A percentile compares a stretch with the other conserved stretches of the same genome.
phyloP scores from a whole-genome alignment of 2,797 vertebrate genomes.

The Microctenopoma steveboyesi region DNA sequence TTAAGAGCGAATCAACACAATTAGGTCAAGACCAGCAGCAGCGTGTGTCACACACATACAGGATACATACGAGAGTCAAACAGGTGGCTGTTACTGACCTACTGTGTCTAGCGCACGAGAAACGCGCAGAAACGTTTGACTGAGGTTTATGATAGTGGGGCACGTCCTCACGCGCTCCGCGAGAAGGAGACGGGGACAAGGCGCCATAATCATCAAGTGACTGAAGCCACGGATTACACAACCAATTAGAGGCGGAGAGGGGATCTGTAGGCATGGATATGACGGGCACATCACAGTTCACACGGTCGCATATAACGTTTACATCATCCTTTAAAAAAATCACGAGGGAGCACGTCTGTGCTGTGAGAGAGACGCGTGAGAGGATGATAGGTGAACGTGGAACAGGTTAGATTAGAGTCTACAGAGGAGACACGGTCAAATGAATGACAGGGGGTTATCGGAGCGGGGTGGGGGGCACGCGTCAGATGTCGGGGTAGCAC shows the following conservation, averaged over 20 bases:
- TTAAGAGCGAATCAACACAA: constrained; percentile 55
- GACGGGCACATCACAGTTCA: constrained; percentile 4
- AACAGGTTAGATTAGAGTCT: constrained; percentile 35
- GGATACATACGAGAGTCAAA: constrained; percentile 46
- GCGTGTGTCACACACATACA: constrained; percentile 26
- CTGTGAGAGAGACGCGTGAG: neutral
- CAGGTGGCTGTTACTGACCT: constrained; percentile 64
- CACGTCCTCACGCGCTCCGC: constrained; percentile 50
- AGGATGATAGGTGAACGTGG: constrained; percentile 11
- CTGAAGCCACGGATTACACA: constrained; percentile 52
- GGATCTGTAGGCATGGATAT: neutral
- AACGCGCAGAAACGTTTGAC: neutral
- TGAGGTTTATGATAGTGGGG: constrained; percentile 6
- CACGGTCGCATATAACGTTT: constrained; percentile 19
- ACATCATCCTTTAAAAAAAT: neutral
- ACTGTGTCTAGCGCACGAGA: constrained; percentile 1
- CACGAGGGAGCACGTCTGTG: constrained; percentile 10
- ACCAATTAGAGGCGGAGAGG: constrained; percentile 35
- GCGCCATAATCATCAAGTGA: constrained; percentile 62
- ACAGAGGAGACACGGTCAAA: constrained; percentile 25
- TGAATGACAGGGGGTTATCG: constrained; percentile 22
- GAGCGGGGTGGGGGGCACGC: constrained; percentile 10
- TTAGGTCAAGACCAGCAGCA: constrained; percentile 58
- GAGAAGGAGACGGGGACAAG: constrained; percentile 48
- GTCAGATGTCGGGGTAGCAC: constrained; percentile 33